Base-by-base conservation (phyloP, 1,140 invertebrate species). In the Aphelinus atriplicis region DNA sequence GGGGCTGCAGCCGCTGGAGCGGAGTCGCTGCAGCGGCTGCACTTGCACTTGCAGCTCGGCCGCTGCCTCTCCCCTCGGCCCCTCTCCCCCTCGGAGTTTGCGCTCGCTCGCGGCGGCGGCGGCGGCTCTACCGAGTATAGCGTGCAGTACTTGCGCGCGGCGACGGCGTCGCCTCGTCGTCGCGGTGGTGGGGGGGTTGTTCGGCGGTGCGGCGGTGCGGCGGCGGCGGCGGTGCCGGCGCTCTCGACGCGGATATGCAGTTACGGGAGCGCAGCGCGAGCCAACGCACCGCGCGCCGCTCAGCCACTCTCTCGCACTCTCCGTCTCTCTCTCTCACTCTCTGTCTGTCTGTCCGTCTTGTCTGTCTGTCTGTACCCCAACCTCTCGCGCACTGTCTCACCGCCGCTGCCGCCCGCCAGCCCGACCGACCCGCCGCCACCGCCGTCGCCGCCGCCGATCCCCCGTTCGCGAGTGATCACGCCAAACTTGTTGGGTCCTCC, bases 211-310 rank as follows among this genome's bases (percentile, higher is more conserved):
- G 70, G 65, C 75, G 78, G 73, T 53, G 9, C 79, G 78, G 74
- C 75, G 78, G 79, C 70, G 76, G 76, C 73, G 82, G 84, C 63
- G 84, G 85, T 85, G 84, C 82, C 84, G 83, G 85, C 82, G 84
- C 83, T 80, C 78, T 78, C 78, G 83, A 85, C 85, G 83, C 84
- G 85, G 85, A 87, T 26, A 26, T 88, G 86, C 87, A 88, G 87
- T 88, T 88, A 88, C 87, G 87, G 86, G 86, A 87, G 87, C 86
- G 87, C 87, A 88, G 85, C 85, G 87, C 85, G 87, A 87, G 85
- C 84, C 83, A 86, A 86, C 85, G 84, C 86, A 87, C 84, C 84
- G 47, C 9, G 9, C 51, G 66, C 42, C 66, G 66, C 43, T 43
- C 47, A 55, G 26, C 26, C 26, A 26, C 26, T 26, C 26, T 26